Evolutionary conservation across 2,797 vertebrate species (phyloP).

Genomic region (Microctenopoma stevenorrisi): DNA sequence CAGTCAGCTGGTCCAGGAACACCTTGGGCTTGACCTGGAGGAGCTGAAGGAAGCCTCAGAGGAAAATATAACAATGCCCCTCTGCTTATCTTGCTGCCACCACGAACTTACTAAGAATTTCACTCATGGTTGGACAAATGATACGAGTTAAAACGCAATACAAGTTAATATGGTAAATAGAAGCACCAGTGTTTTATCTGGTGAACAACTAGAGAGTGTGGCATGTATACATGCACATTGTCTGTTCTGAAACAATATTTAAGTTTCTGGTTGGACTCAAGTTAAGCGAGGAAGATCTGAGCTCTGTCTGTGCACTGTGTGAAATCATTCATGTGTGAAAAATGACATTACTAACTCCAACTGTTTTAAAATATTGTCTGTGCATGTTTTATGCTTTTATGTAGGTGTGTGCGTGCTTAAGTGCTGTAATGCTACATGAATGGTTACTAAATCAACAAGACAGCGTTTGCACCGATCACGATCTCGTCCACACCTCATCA

Average conservation of each 20-base stretch:
- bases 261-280: not conserved
- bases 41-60: slow-evolving; percentile 8
- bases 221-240: not conserved
- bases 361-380: not conserved
- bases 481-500: slow-evolving; percentile 71
- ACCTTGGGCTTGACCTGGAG: not conserved
- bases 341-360: not conserved
- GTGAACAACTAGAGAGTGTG: too few species aligned
- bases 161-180: not conserved
- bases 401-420: not conserved
- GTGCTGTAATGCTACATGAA: slow-evolving; percentile 34
- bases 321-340: not conserved
- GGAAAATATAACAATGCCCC: slow-evolving; percentile 5
- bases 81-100: not conserved
- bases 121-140: not conserved
- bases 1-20: slow-evolving; percentile 17
- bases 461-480: slow-evolving; percentile 62
- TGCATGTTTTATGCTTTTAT: slow-evolving; percentile 9
- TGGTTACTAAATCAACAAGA: slow-evolving; percentile 78
- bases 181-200: not conserved
- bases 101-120: not conserved
- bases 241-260: not conserved
- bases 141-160: not conserved
- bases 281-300: too few species aligned
- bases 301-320: not conserved